Evolutionary conservation across 2,888 invertebrate species (phyloP).

Genomic region (Blera fallax): DNA sequence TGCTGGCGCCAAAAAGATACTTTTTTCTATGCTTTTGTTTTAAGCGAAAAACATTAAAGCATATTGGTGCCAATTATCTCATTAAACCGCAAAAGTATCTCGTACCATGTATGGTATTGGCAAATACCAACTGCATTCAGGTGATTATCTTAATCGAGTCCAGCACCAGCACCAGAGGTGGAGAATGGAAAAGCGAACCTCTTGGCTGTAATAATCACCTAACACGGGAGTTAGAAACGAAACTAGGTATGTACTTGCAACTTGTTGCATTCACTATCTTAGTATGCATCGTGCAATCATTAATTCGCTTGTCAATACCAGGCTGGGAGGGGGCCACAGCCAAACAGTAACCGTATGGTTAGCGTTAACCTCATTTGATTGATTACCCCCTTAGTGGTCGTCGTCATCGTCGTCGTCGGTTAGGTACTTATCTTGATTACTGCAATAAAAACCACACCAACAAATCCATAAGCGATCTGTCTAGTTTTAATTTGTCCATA

Average conservation of each 20-base stretch:
- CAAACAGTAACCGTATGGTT: conserved; percentile 6
- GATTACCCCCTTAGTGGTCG: conserved; percentile 50
- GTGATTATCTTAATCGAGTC: conserved; percentile 61
- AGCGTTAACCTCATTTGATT: conserved; percentile 62
- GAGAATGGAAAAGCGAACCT: not conserved
- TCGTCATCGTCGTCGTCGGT: conserved; percentile 39
- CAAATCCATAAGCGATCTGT: conserved; percentile 59
- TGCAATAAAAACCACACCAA: conserved; percentile 64
- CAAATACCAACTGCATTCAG: conserved; percentile 51
- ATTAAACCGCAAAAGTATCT: conserved; percentile 52
- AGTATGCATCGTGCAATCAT: conserved; percentile 51
- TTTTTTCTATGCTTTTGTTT: not conserved
- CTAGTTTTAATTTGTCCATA: conserved; percentile 36
- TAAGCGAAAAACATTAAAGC: conserved; percentile 31
- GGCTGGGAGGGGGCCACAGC: not conserved
- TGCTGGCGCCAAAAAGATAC: conserved; percentile 46
- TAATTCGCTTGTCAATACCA: conserved; percentile 54
- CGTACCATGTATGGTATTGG: conserved; percentile 37
- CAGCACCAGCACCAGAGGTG: not conserved
- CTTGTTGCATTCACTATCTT: conserved; percentile 57
- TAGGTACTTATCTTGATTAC: conserved; percentile 58
- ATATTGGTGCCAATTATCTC: conserved; percentile 62
- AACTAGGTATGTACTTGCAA: conserved; percentile 32
- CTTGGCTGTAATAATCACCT: conserved; percentile 36
- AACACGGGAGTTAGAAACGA: conserved; percentile 12